Base-by-base conservation (phyloP, 2,113 vertebrate genomes). In the Oncorhynchus tshawytscha region DNA sequence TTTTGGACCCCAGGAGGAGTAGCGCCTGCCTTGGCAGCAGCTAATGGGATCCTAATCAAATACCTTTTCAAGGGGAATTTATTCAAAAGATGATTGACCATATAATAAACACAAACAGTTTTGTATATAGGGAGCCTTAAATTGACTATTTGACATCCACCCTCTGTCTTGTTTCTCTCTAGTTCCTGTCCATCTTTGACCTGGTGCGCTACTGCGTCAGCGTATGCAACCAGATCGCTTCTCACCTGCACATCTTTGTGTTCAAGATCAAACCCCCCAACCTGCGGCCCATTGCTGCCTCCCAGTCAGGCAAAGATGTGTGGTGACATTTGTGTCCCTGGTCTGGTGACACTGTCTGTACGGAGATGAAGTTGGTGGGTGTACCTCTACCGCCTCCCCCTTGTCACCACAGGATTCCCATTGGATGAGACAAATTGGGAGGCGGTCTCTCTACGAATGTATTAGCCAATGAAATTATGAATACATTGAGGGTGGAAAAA, bases 151-250 rank as follows among this genome's bases (percentile, higher is more conserved):
- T n/a, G 20, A 45, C 11, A 20, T n/a, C 20, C 22, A 27, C 25
- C 18, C 31, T 64, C 1, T 60, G 5, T 62, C 20, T 64, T 9
- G 49, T 73, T 24, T 72, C 13, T 71, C 3, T 72, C 71, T 82
- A 96, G 95, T 83, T 95, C 77, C 87, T 95, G 51, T 95, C 95
- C 13, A 92, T 93, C 59, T 90, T 95, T 78, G 95, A 96, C 85
- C 86, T 96, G 88, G 91, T 95, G 25, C 93, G 93, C 62, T 96
- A 96, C 90, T 95, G 95, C 73, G 91, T 95, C 75, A 95, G 94
- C 67, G 94, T 96, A 71, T 96, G 95, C 90, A 94, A 94, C 80
- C 95, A 96, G 88, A 96, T 96, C 39, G 94, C 95, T 1, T 90
- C 93, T 78, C 95, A 96, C 66, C 91, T 96, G 81, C 94, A 94